phyloP scores from a whole-genome alignment of 2,113 vertebrate genomes.

The Asarcornis scutulata region DNA sequence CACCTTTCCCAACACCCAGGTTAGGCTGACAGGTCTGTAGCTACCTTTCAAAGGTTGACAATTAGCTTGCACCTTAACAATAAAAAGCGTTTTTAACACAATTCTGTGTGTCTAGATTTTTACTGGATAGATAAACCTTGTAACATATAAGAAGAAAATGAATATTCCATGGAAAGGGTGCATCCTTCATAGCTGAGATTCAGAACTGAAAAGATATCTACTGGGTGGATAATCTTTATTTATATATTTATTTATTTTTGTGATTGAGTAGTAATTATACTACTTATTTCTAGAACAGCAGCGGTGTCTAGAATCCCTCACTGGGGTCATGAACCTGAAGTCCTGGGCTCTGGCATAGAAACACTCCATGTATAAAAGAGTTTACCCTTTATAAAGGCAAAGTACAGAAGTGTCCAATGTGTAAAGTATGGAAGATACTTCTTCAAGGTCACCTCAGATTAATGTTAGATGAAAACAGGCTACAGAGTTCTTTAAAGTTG shows the following conservation, averaged over 20 bases:
- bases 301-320: neutral
- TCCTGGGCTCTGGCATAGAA: neutral
- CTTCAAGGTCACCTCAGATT: neutral
- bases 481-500: neutral
- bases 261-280: neutral
- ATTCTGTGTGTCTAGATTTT: neutral
- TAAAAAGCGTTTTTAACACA: neutral
- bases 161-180: neutral
- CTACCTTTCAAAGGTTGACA: neutral
- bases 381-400: neutral
- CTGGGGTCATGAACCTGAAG: neutral
- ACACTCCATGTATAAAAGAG: neutral
- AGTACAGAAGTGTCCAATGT: neutral
- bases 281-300: neutral
- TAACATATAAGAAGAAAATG: neutral
- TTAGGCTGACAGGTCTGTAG: too few species aligned
- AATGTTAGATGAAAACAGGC: neutral
- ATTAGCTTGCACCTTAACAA: accelerated
- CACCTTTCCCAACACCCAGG: too few species aligned
- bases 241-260: neutral
- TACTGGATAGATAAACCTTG: accelerated
- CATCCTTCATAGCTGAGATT: neutral
- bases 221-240: neutral
- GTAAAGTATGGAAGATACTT: neutral
- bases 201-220: neutral